Evolutionary conservation across 2,888 invertebrate genomes (phyloP).

Genomic region (Drosophila testacea): DNA sequence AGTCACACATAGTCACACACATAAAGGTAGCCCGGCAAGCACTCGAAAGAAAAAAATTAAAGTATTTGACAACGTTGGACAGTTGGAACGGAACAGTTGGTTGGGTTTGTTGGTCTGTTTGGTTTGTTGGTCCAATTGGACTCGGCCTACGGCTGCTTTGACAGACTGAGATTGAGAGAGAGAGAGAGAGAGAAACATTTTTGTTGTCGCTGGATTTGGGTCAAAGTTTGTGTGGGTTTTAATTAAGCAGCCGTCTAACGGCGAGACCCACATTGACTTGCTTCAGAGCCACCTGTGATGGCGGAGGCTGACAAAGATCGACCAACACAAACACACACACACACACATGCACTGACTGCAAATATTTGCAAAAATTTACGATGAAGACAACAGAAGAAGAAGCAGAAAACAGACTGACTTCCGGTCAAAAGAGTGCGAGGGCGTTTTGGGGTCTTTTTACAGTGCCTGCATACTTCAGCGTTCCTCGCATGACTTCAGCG

Average conservation of each 20-base stretch:
- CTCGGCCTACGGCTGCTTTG: conserved; percentile 60
- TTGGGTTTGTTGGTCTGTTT: conserved; percentile 29
- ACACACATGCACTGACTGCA: conserved; percentile 32
- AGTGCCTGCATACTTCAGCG: conserved; percentile 62
- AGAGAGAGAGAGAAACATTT: conserved; percentile 30
- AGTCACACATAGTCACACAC: conserved; percentile 4
- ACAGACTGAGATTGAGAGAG: conserved; percentile 6
- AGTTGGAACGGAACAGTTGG: conserved; percentile 47
- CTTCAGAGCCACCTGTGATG: conserved; percentile 48
- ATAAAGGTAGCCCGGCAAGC: conserved; percentile 16
- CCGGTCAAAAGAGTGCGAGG: conserved; percentile 73
- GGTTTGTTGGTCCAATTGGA: conserved; percentile 42
- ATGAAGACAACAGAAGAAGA: conserved; percentile 59
- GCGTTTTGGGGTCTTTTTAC: conserved; percentile 37
- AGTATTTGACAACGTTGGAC: conserved; percentile 50
- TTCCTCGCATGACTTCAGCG: conserved; percentile 55
- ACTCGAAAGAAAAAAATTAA: conserved; percentile 17
- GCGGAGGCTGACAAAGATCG: conserved; percentile 40
- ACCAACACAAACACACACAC: conserved; percentile 35
- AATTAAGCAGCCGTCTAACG: conserved; percentile 71
- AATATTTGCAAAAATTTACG: conserved; percentile 72
- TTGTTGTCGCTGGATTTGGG: conserved; percentile 64
- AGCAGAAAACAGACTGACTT: conserved; percentile 60
- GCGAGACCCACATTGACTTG: conserved; percentile 53
- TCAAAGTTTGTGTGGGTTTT: conserved; percentile 76